Percentiles rank a stretch among this genome's conserved stretches.
These are phyloP conservation scores for Anhinga anhinga DNA, from an alignment of 2,113 vertebrate species.

Conservation along the genomic window DNA sequence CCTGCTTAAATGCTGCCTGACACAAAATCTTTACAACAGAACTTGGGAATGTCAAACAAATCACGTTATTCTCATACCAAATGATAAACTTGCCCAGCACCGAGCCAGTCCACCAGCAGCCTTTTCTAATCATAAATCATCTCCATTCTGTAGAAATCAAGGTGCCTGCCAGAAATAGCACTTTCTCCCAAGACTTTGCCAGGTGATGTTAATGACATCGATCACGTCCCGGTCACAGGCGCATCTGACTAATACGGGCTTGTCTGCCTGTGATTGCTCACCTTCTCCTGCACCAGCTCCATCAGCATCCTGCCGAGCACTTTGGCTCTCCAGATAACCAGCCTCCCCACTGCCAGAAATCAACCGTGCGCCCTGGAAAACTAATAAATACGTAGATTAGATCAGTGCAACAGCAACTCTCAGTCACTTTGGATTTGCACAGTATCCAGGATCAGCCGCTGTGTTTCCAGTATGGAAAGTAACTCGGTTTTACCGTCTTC, in stretches of 20 bases:
- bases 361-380: fast-evolving
- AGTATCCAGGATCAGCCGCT: fast-evolving
- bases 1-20: neutral
- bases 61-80: neutral
- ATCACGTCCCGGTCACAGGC: neutral
- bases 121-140: neutral
- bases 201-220: neutral
- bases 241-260: neutral
- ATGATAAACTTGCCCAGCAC: neutral
- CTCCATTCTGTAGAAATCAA: neutral
- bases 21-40: neutral
- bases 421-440: neutral
- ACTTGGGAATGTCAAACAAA: neutral
- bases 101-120: neutral
- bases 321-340: neutral
- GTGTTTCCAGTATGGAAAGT: neutral
- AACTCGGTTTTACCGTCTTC: neutral
- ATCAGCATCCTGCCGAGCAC: neutral
- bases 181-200: neutral
- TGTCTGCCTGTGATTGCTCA: slow-evolving; percentile 13
- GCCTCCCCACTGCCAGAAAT: neutral
- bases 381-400: neutral
- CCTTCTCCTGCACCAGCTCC: neutral
- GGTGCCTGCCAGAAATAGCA: slow-evolving; percentile 2
- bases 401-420: neutral